Percentiles rank a stretch among this genome's conserved stretches.
phyloP scores from a whole-genome alignment of 2,888 invertebrate genomes.

The Schizotus pectinicornis region DNA sequence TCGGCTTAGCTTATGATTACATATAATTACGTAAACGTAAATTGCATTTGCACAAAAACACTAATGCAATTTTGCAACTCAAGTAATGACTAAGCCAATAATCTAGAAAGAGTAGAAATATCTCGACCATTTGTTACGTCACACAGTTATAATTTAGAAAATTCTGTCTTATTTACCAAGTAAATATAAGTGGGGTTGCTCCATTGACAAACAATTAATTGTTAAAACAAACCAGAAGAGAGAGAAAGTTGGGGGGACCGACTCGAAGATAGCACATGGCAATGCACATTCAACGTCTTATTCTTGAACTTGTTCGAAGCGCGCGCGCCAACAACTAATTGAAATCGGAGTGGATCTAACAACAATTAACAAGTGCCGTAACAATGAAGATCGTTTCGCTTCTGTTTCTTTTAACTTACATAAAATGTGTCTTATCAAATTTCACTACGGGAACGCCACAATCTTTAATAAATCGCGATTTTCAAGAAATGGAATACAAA shows the following conservation, averaged over 20 bases:
- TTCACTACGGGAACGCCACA: conserved; percentile 4
- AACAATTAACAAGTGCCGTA: conserved; percentile 6
- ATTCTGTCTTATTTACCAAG: too few species aligned
- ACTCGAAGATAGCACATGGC: conserved; percentile 14
- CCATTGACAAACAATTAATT: not conserved
- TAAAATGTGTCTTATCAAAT: conserved; percentile 15
- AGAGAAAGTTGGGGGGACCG: conserved; percentile 23
- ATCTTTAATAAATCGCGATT: not conserved
- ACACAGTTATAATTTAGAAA: too few species aligned
- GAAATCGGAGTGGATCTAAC: too few species aligned
- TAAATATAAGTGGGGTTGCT: too few species aligned
- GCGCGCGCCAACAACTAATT: not conserved
- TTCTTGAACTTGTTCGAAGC: conserved; percentile 33
- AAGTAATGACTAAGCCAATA: too few species aligned
- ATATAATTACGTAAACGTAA: too few species aligned
- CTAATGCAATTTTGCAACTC: too few species aligned
- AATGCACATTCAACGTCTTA: conserved; percentile 17
- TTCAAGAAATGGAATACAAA: conserved; percentile 43
- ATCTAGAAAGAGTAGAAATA: too few species aligned
- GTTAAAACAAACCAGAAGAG: conserved; percentile 1
- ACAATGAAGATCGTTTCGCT: conserved; percentile 24
- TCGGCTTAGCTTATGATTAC: too few species aligned
- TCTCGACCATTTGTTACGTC: too few species aligned
- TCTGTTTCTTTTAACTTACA: conserved; percentile 29
- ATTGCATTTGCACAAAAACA: too few species aligned